Conservation (phyloP, 1,140 invertebrate genomes). For the Drosophila kikkawai region DNA sequence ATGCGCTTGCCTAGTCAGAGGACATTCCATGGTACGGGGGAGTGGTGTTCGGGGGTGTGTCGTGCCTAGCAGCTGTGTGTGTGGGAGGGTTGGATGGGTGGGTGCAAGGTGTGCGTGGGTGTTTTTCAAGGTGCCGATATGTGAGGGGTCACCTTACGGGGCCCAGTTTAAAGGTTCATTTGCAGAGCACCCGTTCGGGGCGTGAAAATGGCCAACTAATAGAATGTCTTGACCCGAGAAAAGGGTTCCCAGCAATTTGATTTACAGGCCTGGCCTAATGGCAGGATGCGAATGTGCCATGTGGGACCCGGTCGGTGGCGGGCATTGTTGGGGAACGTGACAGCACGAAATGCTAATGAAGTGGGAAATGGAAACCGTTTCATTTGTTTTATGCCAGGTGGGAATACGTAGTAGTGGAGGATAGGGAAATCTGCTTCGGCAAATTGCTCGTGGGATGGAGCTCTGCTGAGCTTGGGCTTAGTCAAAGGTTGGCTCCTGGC, state of each 20-base stretch:
- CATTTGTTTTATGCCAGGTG: constrained; percentile 49
- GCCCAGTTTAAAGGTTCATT: constrained; percentile 66
- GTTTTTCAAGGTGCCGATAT: constrained; percentile 41
- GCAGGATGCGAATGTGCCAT: constrained; percentile 38
- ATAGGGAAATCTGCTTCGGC: constrained; percentile 25
- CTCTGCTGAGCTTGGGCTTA: constrained; percentile 4
- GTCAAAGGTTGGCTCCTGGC: constrained; percentile 25
- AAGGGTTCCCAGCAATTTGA: constrained; percentile 62
- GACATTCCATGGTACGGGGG: constrained; percentile 3
- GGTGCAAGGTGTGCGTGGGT: constrained; percentile 23
- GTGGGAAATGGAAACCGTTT: constrained; percentile 41
- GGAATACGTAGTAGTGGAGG: constrained; percentile 4
- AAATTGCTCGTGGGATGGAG: constrained; percentile 37
- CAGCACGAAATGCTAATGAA: constrained; percentile 52
- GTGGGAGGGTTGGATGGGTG: constrained; percentile 40
- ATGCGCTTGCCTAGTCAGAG: constrained; percentile 56
- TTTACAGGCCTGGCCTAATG: constrained; percentile 59
- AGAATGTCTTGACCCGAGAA: constrained; percentile 56
- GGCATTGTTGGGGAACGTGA: constrained; percentile 33
- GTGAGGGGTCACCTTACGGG: constrained; percentile 41
- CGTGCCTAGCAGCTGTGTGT: constrained; percentile 39
- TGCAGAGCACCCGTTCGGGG: constrained; percentile 45
- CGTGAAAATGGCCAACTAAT: constrained; percentile 80
- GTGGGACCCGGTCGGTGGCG: constrained; percentile 11
- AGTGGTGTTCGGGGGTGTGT: constrained; percentile 48